Conservation (phyloP, 2,797 vertebrate species). For the Pseudochirops cupreus region DNA sequence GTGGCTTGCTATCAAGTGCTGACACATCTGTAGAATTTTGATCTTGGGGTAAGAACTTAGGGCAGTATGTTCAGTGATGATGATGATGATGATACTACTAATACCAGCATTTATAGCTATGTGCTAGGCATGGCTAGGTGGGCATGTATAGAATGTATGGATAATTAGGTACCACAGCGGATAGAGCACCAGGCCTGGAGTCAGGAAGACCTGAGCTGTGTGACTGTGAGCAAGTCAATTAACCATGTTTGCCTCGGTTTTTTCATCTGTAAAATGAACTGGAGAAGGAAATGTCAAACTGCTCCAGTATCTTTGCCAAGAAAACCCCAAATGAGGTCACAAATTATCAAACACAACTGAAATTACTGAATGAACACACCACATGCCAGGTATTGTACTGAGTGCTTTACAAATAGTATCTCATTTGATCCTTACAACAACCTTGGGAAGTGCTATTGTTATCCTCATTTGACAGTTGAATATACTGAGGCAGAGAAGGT, state of each 20-base stretch:
- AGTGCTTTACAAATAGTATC: background rate
- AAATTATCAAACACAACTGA: background rate
- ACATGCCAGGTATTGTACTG: background rate
- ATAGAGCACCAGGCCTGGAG: background rate
- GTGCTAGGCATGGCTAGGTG: background rate
- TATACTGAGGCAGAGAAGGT: background rate
- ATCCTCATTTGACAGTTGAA: background rate
- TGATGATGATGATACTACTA: background rate
- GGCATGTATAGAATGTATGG: background rate
- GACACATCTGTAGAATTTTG: slow-evolving; percentile 18
- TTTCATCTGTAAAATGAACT: slow-evolving; percentile 14
- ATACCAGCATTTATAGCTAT: background rate
- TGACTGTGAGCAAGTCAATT: background rate
- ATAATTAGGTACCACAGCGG: background rate
- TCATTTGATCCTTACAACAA: background rate
- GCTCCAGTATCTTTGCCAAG: background rate
- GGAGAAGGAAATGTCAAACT: background rate
- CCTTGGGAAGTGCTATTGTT: background rate
- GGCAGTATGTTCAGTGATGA: background rate
- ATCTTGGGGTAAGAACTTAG: slow-evolving; percentile 40
- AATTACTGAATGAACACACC: background rate
- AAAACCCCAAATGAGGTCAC: background rate
- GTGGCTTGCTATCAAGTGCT: background rate
- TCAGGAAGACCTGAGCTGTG: background rate
- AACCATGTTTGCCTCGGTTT: slow-evolving; percentile 12